Percentiles rank a stretch among this genome's conserved stretches.
Evolutionary conservation across 1,140 invertebrate species (phyloP).

Genomic region (Apolygus lucorum): DNA sequence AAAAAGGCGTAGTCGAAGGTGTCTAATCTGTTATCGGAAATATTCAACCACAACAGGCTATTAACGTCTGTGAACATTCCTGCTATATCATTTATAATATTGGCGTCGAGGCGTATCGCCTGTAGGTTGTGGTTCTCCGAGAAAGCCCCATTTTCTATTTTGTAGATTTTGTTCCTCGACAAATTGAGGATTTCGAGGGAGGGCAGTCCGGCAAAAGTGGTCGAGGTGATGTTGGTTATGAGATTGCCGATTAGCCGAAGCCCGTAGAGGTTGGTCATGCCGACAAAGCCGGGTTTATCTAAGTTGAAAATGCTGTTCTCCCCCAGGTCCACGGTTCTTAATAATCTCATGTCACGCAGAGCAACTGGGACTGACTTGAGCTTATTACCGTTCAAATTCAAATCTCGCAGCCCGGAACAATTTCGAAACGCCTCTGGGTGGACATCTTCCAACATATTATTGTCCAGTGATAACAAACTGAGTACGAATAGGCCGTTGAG

Average conservation of each 20-base stretch:
- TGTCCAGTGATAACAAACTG: slow-evolving; percentile 65
- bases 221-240: slow-evolving; percentile 73
- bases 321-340: slow-evolving; percentile 70
- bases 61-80: slow-evolving; percentile 74
- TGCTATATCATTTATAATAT: slow-evolving; percentile 73
- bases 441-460: slow-evolving; percentile 64
- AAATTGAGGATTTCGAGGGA: slow-evolving; percentile 80
- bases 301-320: slow-evolving; percentile 68
- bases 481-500: slow-evolving; percentile 71
- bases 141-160: slow-evolving; percentile 74
- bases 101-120: slow-evolving; percentile 77
- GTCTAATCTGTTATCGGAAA: slow-evolving; percentile 80
- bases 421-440: slow-evolving; percentile 74
- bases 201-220: slow-evolving; percentile 69
- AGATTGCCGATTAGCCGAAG: slow-evolving; percentile 79
- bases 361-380: slow-evolving; percentile 63
- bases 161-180: slow-evolving; percentile 71
- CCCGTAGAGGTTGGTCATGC: slow-evolving; percentile 70
- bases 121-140: slow-evolving; percentile 67
- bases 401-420: slow-evolving; percentile 63
- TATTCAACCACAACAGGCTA: slow-evolving; percentile 77
- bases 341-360: slow-evolving; percentile 60
- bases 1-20: slow-evolving; percentile 85
- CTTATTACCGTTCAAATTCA: slow-evolving; percentile 74
- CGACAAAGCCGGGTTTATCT: slow-evolving; percentile 68